Conservation (phyloP, 2,113 vertebrate species). For the Micromys minutus region DNA sequence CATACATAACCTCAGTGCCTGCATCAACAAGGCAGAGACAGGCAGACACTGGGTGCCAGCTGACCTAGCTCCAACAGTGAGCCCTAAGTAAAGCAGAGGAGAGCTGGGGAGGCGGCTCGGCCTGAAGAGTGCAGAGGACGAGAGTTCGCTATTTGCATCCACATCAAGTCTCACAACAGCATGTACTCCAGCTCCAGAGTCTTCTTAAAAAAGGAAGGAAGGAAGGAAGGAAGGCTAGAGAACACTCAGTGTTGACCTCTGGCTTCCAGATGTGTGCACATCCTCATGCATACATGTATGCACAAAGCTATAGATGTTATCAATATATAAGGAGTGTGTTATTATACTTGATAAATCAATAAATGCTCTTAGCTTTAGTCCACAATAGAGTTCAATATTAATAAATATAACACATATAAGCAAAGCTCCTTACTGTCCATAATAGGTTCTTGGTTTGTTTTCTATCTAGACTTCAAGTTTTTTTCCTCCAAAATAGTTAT, state of each 20-base stretch:
- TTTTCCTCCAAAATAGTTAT: neutral
- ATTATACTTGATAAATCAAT: neutral
- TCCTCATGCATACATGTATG: neutral
- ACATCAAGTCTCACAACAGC: neutral
- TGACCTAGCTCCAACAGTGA: neutral
- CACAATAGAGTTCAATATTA: conserved; percentile 5
- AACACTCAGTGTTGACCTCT: neutral
- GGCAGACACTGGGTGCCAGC: neutral
- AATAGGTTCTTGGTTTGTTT: neutral
- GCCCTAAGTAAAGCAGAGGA: neutral
- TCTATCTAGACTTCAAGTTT: neutral
- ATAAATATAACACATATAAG: conserved; percentile 9
- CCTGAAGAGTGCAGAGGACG: neutral
- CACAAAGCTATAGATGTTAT: neutral
- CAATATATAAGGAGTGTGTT: neutral
- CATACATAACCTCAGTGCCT: neutral
- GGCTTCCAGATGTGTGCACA: neutral
- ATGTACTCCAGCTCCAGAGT: neutral
- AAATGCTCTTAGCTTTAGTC: neutral
- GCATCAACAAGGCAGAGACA: neutral
- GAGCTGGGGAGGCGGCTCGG: neutral
- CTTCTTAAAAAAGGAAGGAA: neutral
- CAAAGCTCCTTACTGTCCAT: neutral
- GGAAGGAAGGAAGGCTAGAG: neutral
- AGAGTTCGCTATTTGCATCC: neutral